These are phyloP conservation scores for Prochilodus magdalenae DNA, from an alignment of 2,113 vertebrate species.

Conservation along the genomic window DNA sequence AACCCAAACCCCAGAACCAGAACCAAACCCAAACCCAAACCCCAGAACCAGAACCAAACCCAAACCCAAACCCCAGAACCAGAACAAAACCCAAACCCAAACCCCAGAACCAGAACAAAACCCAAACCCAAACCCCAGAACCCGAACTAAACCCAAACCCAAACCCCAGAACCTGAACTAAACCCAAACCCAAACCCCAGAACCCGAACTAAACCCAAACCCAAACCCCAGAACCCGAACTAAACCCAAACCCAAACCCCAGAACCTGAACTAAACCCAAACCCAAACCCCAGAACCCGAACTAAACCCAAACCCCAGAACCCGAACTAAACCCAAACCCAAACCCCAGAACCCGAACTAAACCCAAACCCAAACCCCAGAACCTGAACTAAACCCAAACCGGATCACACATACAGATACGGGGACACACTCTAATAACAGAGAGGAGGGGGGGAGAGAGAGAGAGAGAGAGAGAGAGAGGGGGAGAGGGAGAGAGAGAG, in stretches of 20 bases:
- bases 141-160: neutral
- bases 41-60: neutral
- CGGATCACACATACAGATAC: constrained; percentile 4
- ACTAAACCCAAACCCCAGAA: neutral
- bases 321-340: neutral
- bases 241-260: neutral
- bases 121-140: neutral
- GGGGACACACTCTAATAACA: too few species aligned
- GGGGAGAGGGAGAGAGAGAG: constrained; percentile 26
- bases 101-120: neutral
- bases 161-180: neutral
- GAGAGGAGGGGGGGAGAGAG: too few species aligned
- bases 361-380: neutral
- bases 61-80: neutral
- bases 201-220: neutral
- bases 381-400: neutral
- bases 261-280: neutral
- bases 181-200: neutral
- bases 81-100: neutral
- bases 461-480: neutral
- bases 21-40: neutral
- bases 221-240: neutral
- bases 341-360: neutral
- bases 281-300: neutral
- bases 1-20: neutral